Percentiles rank a stretch among this genome's conserved stretches.
Evolutionary conservation across 2,113 vertebrate species (phyloP).

Genomic region (Solea solea): DNA sequence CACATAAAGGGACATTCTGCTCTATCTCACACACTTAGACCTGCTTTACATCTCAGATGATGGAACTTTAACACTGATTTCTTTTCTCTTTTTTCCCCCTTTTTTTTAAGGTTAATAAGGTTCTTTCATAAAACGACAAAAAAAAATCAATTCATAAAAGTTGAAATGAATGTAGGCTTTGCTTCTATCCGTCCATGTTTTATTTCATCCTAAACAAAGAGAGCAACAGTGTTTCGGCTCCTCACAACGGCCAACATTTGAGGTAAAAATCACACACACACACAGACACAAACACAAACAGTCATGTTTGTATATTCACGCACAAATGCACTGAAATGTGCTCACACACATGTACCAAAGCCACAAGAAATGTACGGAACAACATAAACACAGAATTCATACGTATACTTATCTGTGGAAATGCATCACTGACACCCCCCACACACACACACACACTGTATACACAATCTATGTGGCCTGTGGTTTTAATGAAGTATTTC

Average conservation of each 20-base stretch:
- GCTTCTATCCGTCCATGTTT: too few species aligned
- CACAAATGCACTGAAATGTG: slow-evolving; percentile 24
- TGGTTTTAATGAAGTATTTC: slow-evolving; percentile 42
- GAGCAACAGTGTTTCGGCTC: not conserved
- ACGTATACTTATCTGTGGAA: slow-evolving; percentile 34
- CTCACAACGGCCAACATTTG: not conserved
- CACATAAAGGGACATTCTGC: slow-evolving; percentile 32
- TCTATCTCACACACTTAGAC: slow-evolving; percentile 7
- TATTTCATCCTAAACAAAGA: not conserved
- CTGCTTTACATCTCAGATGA: slow-evolving; percentile 31
- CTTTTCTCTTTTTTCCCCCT: too few species aligned
- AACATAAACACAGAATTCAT: slow-evolving; percentile 45
- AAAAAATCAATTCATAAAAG: too few species aligned
- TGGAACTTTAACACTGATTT: too few species aligned
- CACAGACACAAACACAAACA: slow-evolving; percentile 7
- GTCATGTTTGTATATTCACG: slow-evolving; percentile 38
- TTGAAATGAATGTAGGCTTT: too few species aligned
- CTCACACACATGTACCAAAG: slow-evolving; percentile 17
- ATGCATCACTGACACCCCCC: slow-evolving; percentile 31
- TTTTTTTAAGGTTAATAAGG: too few species aligned
- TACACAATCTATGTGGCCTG: slow-evolving; percentile 14
- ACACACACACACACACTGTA: slow-evolving; percentile 6
- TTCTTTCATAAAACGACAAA: too few species aligned
- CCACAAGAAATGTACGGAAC: slow-evolving; percentile 31
- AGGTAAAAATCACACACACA: slow-evolving; percentile 17